Evolutionary conservation across 2,888 invertebrate genomes (phyloP).

Genomic region (Epinotia brunnichana): DNA sequence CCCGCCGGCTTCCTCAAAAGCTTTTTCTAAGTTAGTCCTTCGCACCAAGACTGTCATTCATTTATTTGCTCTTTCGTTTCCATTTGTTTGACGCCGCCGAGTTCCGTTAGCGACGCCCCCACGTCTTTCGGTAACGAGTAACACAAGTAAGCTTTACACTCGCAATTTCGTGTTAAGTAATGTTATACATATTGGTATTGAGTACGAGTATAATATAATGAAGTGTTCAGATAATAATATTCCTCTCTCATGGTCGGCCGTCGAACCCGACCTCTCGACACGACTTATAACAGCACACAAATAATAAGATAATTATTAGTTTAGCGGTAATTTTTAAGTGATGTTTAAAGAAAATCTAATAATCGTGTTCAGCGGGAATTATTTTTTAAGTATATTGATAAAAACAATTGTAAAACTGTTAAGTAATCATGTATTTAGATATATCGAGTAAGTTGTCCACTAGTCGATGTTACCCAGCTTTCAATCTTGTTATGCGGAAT

Average conservation of each 20-base stretch:
- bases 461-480: constrained; percentile 80
- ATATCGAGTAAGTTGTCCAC: constrained; percentile 79
- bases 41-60: constrained; percentile 82
- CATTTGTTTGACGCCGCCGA: constrained; percentile 70
- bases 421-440: constrained; percentile 80
- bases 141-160: constrained; percentile 69
- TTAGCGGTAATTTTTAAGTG: constrained; percentile 78
- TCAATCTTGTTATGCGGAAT: constrained; percentile 76
- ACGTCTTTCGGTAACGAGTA: constrained; percentile 66
- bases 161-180: constrained; percentile 72
- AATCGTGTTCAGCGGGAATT: constrained; percentile 81
- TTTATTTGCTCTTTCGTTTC: constrained; percentile 76
- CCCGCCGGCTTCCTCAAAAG: constrained; percentile 97
- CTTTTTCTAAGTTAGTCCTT: constrained; percentile 91
- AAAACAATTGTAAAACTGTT: constrained; percentile 79
- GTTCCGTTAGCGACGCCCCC: constrained; percentile 67
- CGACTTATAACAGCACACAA: constrained; percentile 70
- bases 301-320: constrained; percentile 77
- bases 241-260: constrained; percentile 67
- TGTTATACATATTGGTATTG: constrained; percentile 67
- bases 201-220: constrained; percentile 74
- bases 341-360: constrained; percentile 72
- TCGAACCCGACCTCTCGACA: constrained; percentile 55
- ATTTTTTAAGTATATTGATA: constrained; percentile 79
- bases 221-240: constrained; percentile 78